These are phyloP conservation scores for Oncopodura yosiiana DNA, from an alignment of 1,140 invertebrate species.

Conservation along the genomic window DNA sequence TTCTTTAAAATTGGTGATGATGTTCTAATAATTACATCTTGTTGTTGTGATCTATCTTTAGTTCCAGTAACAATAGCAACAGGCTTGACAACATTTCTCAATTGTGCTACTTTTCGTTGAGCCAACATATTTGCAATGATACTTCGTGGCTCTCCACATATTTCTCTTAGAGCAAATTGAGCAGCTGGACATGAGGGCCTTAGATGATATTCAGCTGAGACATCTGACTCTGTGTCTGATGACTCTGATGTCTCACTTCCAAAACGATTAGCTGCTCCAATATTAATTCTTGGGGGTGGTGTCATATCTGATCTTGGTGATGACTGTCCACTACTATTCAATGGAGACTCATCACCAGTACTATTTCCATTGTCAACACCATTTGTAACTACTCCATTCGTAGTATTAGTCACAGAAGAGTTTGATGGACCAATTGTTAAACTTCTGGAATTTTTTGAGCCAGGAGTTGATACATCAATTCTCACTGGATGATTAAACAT, in stretches of 20 bases:
- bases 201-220: slow-evolving; percentile 22
- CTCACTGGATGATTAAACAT: slow-evolving; percentile 29
- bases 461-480: slow-evolving; percentile 28
- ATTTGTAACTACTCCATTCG: too few species aligned
- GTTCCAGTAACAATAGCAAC: slow-evolving; percentile 2
- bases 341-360: slow-evolving; percentile 20
- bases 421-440: not conserved
- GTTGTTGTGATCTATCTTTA: too few species aligned
- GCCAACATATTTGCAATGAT: slow-evolving; percentile 12
- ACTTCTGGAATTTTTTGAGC: not conserved
- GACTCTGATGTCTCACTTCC: slow-evolving; percentile 34
- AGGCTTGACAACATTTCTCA: slow-evolving; percentile 50
- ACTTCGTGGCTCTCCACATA: slow-evolving; percentile 8
- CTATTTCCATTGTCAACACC: too few species aligned
- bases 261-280: slow-evolving; percentile 22
- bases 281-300: slow-evolving; percentile 28
- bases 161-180: slow-evolving; percentile 32
- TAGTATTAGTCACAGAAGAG: not conserved
- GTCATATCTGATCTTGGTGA: slow-evolving; percentile 34
- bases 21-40: too few species aligned
- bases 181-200: slow-evolving; percentile 18
- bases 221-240: slow-evolving; percentile 35
- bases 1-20: too few species aligned
- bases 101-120: not conserved
- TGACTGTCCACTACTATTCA: slow-evolving; percentile 28